Evolutionary conservation across 2,888 invertebrate species (phyloP).

Genomic region (Iphiclides podalirius): DNA sequence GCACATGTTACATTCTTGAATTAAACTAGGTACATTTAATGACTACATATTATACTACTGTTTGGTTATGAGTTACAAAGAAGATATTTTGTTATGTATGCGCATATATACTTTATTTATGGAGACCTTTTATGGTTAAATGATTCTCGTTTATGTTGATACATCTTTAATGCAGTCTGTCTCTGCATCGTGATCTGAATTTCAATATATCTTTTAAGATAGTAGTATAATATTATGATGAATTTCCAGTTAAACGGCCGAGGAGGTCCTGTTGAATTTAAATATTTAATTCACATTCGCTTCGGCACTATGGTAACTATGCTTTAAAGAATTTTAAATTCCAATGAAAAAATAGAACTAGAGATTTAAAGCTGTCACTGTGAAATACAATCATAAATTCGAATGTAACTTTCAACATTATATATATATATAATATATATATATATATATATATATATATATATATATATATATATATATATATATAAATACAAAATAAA

Average conservation of each 20-base stretch:
- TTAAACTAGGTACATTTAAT: too few relatives aligned
- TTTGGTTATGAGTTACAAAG: neutral
- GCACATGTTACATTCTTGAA: too few relatives aligned
- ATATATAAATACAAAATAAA: too few relatives aligned
- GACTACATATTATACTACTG: neutral
- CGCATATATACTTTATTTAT: slow-evolving; percentile 12
- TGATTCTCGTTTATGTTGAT: neutral
- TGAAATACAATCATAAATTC: too few relatives aligned
- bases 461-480: too few relatives aligned
- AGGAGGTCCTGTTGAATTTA: neutral
- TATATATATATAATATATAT: too few relatives aligned
- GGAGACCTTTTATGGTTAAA: slow-evolving; percentile 8
- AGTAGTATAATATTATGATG: neutral
- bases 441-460: too few relatives aligned
- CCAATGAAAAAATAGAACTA: neutral
- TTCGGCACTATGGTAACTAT: neutral
- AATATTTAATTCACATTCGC: neutral
- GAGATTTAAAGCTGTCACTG: too few relatives aligned
- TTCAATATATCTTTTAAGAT: neutral
- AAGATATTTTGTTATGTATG: slow-evolving; percentile 5
- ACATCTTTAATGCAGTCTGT: slow-evolving; percentile 5
- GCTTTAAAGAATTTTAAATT: neutral
- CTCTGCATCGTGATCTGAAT: slow-evolving; percentile 2
- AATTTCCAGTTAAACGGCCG: neutral
- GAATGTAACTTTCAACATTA: too few relatives aligned